Conservation (phyloP, 1,140 invertebrate species). For the Diplogasteroides magnus region DNA sequence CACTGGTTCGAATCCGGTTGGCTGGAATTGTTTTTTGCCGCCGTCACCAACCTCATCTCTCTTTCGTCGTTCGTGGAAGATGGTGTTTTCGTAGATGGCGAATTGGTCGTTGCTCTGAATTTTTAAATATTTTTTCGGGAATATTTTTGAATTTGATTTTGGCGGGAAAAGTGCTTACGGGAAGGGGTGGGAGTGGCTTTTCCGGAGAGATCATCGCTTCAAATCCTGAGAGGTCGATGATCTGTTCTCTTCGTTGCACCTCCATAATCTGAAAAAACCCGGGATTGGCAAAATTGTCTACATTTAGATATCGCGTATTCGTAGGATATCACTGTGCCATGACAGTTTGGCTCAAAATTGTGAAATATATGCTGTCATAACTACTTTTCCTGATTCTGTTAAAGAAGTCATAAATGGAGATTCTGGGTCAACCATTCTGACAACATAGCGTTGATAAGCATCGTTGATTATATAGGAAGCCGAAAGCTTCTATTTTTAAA, state of each 20-base stretch:
- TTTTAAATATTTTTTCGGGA: background rate
- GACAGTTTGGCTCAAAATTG: no score
- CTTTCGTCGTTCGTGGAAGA: background rate
- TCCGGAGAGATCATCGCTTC: background rate
- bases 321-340: no score
- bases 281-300: no score
- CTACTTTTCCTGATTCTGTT: no score
- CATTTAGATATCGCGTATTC: no score
- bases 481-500: no score
- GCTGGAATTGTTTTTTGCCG: background rate
- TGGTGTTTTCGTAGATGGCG: background rate
- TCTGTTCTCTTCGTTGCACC: background rate
- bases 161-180: background rate
- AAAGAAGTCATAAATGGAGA: no score
- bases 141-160: background rate
- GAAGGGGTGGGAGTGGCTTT: background rate
- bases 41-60: background rate
- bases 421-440: no score
- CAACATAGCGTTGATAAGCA: no score
- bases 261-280: background rate
- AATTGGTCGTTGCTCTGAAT: background rate
- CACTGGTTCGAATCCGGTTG: constrained; percentile 1
- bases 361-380: no score
- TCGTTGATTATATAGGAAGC: no score
- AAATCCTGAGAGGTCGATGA: background rate